phyloP scores from a whole-genome alignment of 2,888 invertebrate species.

The Metellina segmentata region DNA sequence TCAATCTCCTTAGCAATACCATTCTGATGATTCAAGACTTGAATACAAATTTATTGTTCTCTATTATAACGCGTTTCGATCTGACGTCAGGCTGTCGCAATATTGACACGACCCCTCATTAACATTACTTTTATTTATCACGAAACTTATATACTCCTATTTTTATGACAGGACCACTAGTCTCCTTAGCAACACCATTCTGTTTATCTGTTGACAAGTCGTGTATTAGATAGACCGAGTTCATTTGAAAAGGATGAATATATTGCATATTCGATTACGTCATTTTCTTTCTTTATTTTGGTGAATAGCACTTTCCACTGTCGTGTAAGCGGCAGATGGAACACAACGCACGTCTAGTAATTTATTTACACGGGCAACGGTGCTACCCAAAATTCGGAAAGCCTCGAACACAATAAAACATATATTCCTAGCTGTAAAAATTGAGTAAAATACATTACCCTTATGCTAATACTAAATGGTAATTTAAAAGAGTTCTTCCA shows the following conservation, averaged over 20 bases:
- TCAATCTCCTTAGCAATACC: no score
- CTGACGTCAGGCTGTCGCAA: neutral
- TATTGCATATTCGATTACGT: conserved; percentile 59
- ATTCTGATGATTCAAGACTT: no score
- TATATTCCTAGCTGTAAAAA: no score
- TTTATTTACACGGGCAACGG: neutral
- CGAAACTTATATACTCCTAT: conserved; percentile 53
- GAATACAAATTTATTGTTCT: no score
- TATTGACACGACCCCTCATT: conserved; percentile 42
- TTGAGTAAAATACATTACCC: no score
- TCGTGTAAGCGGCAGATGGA: neutral
- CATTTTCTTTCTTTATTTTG: neutral
- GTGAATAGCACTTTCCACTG: neutral
- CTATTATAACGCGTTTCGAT: neutral
- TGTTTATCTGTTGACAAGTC: conserved; percentile 75
- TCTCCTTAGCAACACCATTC: conserved; percentile 71
- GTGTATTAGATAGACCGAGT: conserved; percentile 58
- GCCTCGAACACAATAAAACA: no score
- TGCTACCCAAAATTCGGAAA: neutral
- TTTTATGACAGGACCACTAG: conserved; percentile 65
- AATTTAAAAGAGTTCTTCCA: no score
- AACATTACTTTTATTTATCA: conserved; percentile 47
- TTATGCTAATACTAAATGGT: no score
- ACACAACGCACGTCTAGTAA: neutral
- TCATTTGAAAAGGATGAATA: conserved; percentile 45